Conservation (phyloP, 2,797 vertebrate species). For the Meda fulgida region DNA sequence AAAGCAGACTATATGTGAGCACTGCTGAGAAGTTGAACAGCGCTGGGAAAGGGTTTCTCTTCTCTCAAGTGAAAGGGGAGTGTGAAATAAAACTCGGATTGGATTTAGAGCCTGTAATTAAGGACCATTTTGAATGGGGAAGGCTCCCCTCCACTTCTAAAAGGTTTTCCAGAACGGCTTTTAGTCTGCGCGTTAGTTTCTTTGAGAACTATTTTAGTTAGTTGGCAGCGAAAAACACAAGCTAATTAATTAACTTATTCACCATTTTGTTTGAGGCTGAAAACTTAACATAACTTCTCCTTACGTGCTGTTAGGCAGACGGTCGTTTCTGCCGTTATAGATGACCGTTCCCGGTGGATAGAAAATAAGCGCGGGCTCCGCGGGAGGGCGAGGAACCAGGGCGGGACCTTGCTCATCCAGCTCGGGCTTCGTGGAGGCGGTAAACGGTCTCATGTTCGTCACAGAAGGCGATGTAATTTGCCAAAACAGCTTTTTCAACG, state of each 20-base stretch:
- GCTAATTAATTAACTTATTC: background rate
- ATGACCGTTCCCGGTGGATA: constrained; percentile 83
- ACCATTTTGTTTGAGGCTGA: background rate
- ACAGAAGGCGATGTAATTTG: constrained; percentile 84
- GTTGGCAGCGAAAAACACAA: too few relatives aligned
- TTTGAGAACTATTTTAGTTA: background rate
- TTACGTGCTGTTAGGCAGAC: constrained; percentile 81
- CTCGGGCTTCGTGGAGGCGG: constrained; percentile 86
- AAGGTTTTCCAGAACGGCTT: background rate
- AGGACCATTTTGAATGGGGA: background rate
- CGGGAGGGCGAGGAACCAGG: constrained; percentile 67
- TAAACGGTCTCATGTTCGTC: constrained; percentile 85
- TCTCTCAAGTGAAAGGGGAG: background rate
- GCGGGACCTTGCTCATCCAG: constrained; percentile 78
- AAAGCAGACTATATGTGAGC: background rate
- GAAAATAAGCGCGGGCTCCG: constrained; percentile 75
- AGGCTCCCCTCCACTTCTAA: background rate
- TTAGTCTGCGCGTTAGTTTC: background rate
- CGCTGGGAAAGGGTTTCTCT: too few relatives aligned
- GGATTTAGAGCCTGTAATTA: background rate
- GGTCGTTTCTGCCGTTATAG: constrained; percentile 81
- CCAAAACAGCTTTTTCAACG: constrained; percentile 89
- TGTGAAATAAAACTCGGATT: background rate
- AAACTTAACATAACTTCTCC: background rate
- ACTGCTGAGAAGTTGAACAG: background rate